phyloP scores from a whole-genome alignment of 23 tunicate genomes.

The Styela clava region DNA sequence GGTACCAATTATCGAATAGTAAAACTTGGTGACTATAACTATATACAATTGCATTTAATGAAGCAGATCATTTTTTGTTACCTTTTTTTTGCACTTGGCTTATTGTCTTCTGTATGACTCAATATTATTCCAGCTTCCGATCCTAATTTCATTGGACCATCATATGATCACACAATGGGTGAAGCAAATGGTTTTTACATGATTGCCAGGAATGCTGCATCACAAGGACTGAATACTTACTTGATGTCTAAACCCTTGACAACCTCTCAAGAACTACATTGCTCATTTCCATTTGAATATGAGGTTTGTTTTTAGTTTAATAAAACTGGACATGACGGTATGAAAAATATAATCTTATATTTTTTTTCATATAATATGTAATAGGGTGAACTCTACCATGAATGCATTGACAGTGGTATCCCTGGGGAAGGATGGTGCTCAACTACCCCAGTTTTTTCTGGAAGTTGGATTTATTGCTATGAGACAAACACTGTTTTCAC shows the following conservation, averaged over 20 bases:
- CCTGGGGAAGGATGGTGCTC: slow-evolving; percentile 74
- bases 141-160: slow-evolving; percentile 42
- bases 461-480: slow-evolving; percentile 51
- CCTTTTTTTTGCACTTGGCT: too few relatives aligned
- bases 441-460: slow-evolving; percentile 51
- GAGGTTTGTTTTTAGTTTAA: slow-evolving; percentile 40
- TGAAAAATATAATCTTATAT: background rate
- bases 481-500: slow-evolving; percentile 61
- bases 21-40: too few relatives aligned
- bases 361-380: too few relatives aligned
- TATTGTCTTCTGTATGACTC: too few relatives aligned
- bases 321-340: background rate
- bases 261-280: slow-evolving; percentile 42
- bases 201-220: slow-evolving; percentile 49
- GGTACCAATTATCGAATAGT: too few relatives aligned
- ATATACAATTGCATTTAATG: too few relatives aligned
- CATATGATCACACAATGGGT: slow-evolving; percentile 67
- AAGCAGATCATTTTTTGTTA: too few relatives aligned
- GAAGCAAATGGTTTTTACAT: slow-evolving; percentile 41
- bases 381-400: slow-evolving; percentile 70
- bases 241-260: slow-evolving; percentile 33
- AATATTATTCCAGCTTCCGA: background rate
- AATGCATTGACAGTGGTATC: slow-evolving; percentile 53
- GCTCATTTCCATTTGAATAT: slow-evolving; percentile 85
- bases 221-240: slow-evolving; percentile 33